These are phyloP conservation scores for Tipula confusa DNA, from an alignment of 2,888 invertebrate genomes.

Conservation along the genomic window DNA sequence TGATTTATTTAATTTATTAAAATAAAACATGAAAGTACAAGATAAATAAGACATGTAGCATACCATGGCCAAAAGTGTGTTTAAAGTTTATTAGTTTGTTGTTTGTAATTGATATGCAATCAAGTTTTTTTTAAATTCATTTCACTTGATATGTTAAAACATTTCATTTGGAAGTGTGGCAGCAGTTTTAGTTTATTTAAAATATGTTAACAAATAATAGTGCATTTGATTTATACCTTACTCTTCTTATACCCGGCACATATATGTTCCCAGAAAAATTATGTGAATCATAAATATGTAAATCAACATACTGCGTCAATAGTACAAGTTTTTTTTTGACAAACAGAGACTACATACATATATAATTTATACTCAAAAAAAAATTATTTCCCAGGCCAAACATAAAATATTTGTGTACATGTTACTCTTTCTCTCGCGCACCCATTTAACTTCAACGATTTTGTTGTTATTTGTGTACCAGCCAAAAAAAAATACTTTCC, in stretches of 20 bases:
- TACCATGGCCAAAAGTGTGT: neutral
- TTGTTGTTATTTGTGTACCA: neutral
- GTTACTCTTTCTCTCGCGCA: neutral
- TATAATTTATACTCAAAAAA: neutral
- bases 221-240: neutral
- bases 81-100: neutral
- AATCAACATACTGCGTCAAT: neutral
- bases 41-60: too few relatives aligned
- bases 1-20: too few relatives aligned
- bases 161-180: neutral
- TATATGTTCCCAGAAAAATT: neutral
- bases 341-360: neutral
- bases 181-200: neutral
- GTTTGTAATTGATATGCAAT: neutral
- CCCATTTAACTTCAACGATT: neutral
- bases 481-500: slow-evolving; percentile 14
- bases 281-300: neutral
- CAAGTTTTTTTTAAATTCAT: neutral
- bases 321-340: neutral
- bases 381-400: neutral
- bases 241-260: neutral
- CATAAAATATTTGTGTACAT: neutral
- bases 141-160: neutral
- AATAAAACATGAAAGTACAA: too few relatives aligned
- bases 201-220: neutral